Evolutionary conservation across 1,140 invertebrate genomes (phyloP).

Genomic region (Brachystomella parvula): DNA sequence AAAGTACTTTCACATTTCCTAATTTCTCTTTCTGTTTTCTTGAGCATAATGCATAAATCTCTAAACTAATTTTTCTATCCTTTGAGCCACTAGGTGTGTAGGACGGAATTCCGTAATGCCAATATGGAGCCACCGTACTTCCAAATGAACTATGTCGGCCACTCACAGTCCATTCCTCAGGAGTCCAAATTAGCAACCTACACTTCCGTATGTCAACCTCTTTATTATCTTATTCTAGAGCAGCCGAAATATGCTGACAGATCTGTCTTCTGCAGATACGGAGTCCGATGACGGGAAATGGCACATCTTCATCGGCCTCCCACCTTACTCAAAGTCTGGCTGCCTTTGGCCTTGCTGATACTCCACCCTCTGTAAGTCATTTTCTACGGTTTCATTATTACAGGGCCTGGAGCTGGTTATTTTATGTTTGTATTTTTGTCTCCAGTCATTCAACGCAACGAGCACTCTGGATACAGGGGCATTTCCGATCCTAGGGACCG

Average conservation of each 20-base stretch:
- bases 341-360: slow-evolving; percentile 49
- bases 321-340: slow-evolving; percentile 49
- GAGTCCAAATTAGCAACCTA: slow-evolving; percentile 77
- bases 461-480: no score
- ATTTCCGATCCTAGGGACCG: no score
- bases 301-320: slow-evolving; percentile 43
- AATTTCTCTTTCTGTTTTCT: no score
- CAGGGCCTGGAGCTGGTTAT: no score
- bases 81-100: no score
- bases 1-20: not conserved
- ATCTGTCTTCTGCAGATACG: slow-evolving; percentile 9
- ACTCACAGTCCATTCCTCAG: slow-evolving; percentile 66
- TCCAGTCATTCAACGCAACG: no score
- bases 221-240: slow-evolving; percentile 10
- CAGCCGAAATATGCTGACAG: slow-evolving; percentile 1
- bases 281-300: slow-evolving; percentile 32
- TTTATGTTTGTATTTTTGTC: no score
- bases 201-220: slow-evolving; percentile 46
- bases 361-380: slow-evolving; percentile 27
- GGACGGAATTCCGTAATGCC: slow-evolving; percentile 6
- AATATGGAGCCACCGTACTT: slow-evolving; percentile 48
- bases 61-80: no score
- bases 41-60: no score
- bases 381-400: no score
- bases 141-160: slow-evolving; percentile 44